Base-by-base conservation (phyloP, 1,140 invertebrate species). In the Drosophila teissieri region DNA sequence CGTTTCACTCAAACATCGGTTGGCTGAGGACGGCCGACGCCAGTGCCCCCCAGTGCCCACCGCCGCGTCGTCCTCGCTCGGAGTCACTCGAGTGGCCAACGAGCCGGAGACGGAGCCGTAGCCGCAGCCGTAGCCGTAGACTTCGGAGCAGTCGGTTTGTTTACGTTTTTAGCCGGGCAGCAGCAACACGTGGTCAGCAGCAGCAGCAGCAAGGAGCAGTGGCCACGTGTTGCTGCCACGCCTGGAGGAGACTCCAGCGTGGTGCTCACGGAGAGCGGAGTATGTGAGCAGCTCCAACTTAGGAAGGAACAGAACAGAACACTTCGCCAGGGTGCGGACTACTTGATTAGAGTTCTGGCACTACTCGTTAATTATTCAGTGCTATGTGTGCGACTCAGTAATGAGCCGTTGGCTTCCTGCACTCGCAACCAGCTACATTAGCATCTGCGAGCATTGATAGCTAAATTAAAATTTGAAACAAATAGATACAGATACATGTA, bases 1-100 rank as follows among this genome's bases (percentile, higher is more conserved):
- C 68, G 67, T 90, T 84, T 78, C 82, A 86, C 82, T 85, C 81
- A 85, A 84, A 73, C 40, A 57, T 75, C 48, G 61, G 64, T 39
- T 73, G 62, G 73, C 73, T 52, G 76, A 42, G 54, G 27, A 45
- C 42, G 42, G 17, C 42, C 17, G 42, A 10, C 1, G 42, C n/a
- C n/a, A 42, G 40, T 10, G 11, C 11, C 12, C 22, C 45, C 44
- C 44, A 24, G 14, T 40, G 2, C 31, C 27, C 22, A 22, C 10
- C 46, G n/a, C 2, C 3, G 3, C 15, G 15, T 65, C 68, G 55
- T 55, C 34, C 11, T 17, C 42, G 27, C 48, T 78, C 73, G 79
- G 67, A 34, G n/a, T 14, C 42, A 42, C 54, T 80, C 73, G 79
- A 75, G 48, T 51, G 48, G 46, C 19, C 19, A 22, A 37, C 70